These are phyloP conservation scores for Alcis repandata DNA, from an alignment of 2,888 invertebrate species.

Conservation along the genomic window DNA sequence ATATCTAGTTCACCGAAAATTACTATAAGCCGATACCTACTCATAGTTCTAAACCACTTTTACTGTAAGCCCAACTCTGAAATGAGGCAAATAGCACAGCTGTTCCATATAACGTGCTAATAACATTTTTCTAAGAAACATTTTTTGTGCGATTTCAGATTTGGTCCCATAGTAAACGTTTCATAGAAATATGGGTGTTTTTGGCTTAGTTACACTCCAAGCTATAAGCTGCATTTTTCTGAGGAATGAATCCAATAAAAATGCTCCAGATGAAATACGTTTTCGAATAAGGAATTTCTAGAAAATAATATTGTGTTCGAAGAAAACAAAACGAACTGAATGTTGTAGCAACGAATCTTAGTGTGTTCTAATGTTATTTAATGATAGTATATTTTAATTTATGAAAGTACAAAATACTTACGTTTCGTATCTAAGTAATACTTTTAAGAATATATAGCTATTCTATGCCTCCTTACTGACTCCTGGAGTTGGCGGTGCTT, in stretches of 20 bases:
- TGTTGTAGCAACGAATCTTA: slow-evolving; percentile 30
- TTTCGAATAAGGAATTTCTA: slow-evolving; percentile 1
- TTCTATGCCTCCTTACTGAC: background rate
- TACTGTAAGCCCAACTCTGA: too few relatives aligned
- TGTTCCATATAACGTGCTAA: too few relatives aligned
- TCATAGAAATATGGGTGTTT: background rate
- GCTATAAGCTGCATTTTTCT: too few relatives aligned
- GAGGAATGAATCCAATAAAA: too few relatives aligned
- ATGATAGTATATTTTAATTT: slow-evolving; percentile 19
- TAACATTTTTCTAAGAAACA: too few relatives aligned
- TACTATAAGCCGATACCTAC: too few relatives aligned
- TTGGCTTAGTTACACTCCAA: too few relatives aligned
- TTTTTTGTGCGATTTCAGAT: too few relatives aligned
- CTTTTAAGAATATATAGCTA: background rate
- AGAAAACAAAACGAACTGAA: slow-evolving; percentile 20
- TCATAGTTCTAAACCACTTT: too few relatives aligned
- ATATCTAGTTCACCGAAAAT: too few relatives aligned
- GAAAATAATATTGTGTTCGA: background rate
- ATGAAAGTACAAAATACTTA: slow-evolving; percentile 32
- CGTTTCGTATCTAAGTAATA: background rate
- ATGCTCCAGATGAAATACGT: background rate
- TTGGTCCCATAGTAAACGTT: too few relatives aligned
- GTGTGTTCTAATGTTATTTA: slow-evolving; percentile 7
- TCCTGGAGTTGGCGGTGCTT: slow-evolving; percentile 15
- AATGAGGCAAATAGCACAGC: too few relatives aligned